phyloP scores from a whole-genome alignment of 1,140 invertebrate species.

The Drosophila rufa region DNA sequence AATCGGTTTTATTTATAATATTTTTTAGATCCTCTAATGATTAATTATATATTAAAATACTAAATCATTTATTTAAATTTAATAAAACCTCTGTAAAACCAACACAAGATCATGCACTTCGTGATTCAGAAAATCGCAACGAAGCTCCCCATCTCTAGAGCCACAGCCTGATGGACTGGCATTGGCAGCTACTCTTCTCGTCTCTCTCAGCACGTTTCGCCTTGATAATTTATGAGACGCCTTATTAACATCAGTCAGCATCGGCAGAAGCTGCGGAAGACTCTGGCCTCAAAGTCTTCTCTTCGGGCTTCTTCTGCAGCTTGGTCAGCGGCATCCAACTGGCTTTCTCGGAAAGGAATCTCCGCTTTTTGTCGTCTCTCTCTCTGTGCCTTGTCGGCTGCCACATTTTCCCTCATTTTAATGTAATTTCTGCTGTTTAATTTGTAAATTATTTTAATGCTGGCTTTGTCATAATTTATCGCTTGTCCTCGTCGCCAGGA shows the following conservation, averaged over 20 bases:
- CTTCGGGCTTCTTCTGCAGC: slow-evolving; percentile 9
- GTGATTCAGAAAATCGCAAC: background rate
- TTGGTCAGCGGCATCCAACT: slow-evolving; percentile 54
- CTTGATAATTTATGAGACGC: slow-evolving; percentile 83
- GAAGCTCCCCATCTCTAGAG: slow-evolving; percentile 30
- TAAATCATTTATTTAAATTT: too few relatives aligned
- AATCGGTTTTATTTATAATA: too few relatives aligned
- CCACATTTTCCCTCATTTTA: slow-evolving; percentile 72
- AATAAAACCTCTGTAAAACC: too few relatives aligned
- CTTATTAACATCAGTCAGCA: slow-evolving; percentile 81
- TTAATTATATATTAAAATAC: too few relatives aligned
- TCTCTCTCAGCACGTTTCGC: slow-evolving; percentile 70
- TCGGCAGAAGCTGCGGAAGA: slow-evolving; percentile 40
- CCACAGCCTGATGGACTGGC: slow-evolving; percentile 14
- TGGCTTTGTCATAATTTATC: slow-evolving; percentile 62
- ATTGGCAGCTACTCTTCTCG: slow-evolving; percentile 50
- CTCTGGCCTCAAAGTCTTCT: slow-evolving; percentile 2
- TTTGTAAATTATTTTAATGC: slow-evolving; percentile 78
- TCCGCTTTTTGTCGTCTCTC: slow-evolving; percentile 54
- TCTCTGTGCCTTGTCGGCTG: slow-evolving; percentile 7
- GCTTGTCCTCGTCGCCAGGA: slow-evolving; percentile 13
- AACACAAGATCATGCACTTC: background rate
- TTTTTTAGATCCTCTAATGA: too few relatives aligned
- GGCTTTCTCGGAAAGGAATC: slow-evolving; percentile 78
- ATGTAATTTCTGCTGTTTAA: slow-evolving; percentile 80